phyloP scores from a whole-genome alignment of 2,797 vertebrate species.

The Chelmon rostratus region DNA sequence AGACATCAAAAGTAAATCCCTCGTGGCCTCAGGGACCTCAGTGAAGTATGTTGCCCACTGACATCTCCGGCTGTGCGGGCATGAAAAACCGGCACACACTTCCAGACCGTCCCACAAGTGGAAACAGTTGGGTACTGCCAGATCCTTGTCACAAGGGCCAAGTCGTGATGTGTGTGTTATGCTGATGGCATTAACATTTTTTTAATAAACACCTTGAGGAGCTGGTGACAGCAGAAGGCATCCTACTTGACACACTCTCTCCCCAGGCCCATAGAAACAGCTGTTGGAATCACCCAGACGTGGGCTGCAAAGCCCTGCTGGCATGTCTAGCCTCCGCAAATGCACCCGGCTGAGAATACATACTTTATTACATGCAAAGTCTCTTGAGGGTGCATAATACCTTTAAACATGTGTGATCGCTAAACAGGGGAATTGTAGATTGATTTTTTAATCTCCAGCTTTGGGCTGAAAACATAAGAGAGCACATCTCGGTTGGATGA shows the following conservation, averaged over 20 bases:
- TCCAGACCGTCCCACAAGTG: slow-evolving; percentile 69
- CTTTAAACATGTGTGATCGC: slow-evolving; percentile 78
- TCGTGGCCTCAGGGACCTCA: slow-evolving; percentile 50
- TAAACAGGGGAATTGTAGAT: slow-evolving; percentile 71
- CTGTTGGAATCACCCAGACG: slow-evolving; percentile 80
- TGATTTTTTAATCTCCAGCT: slow-evolving; percentile 64
- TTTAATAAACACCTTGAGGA: slow-evolving; percentile 86
- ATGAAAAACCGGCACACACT: slow-evolving; percentile 58
- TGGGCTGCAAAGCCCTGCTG: slow-evolving; percentile 73
- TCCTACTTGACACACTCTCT: slow-evolving; percentile 79
- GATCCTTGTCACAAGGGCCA: slow-evolving; percentile 72
- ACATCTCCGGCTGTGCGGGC: slow-evolving; percentile 64
- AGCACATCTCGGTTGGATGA: slow-evolving; percentile 43
- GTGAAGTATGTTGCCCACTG: slow-evolving; percentile 64
- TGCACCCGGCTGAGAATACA: slow-evolving; percentile 78
- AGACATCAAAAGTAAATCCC: slow-evolving; percentile 68
- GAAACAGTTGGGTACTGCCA: slow-evolving; percentile 74
- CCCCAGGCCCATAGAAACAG: slow-evolving; percentile 79
- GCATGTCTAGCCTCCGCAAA: slow-evolving; percentile 73
- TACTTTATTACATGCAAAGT: slow-evolving; percentile 80
- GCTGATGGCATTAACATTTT: slow-evolving; percentile 77
- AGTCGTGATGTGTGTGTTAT: slow-evolving; percentile 64
- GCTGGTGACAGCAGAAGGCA: slow-evolving; percentile 82
- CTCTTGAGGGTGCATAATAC: slow-evolving; percentile 72
- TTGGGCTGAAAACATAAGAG: slow-evolving; percentile 49